These are phyloP conservation scores for Lasioglossum pauxillum DNA, from an alignment of 2,888 invertebrate genomes.

Conservation along the genomic window DNA sequence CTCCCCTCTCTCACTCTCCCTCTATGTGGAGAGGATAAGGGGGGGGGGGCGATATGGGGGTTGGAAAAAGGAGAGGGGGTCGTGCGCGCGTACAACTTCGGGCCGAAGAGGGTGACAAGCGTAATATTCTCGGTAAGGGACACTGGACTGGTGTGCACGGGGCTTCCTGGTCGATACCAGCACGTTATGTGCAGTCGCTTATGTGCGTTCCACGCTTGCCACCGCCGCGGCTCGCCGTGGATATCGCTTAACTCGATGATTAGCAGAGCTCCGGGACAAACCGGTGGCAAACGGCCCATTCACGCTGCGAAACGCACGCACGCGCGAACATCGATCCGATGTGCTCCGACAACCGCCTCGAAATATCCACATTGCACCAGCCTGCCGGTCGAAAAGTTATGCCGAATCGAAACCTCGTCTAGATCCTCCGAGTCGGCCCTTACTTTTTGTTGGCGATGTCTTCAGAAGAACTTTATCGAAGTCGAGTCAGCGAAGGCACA, in stretches of 20 bases:
- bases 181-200: conserved; percentile 66
- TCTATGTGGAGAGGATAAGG: not conserved
- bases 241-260: conserved; percentile 75
- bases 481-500: too few species aligned
- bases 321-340: conserved; percentile 38
- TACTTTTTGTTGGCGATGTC: not conserved
- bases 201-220: conserved; percentile 32
- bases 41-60: not conserved
- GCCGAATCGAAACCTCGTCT: not conserved
- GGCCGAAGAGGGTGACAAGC: conserved; percentile 70
- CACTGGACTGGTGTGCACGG: conserved; percentile 52
- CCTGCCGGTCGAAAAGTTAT: not conserved
- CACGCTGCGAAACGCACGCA: conserved; percentile 26
- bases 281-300: conserved; percentile 50
- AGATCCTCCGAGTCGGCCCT: not conserved
- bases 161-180: conserved; percentile 79
- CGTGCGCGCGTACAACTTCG: conserved; percentile 58
- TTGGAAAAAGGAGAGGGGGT: conserved; percentile 42
- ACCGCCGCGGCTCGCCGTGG: conserved; percentile 49
- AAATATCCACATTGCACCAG: not conserved
- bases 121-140: conserved; percentile 77
- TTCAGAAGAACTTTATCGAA: too few species aligned
- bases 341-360: not conserved
- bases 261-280: conserved; percentile 67
- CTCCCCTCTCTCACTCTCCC: not conserved